Evolutionary conservation across 2,113 vertebrate species (phyloP).

Genomic region (Anolis sagrei): DNA sequence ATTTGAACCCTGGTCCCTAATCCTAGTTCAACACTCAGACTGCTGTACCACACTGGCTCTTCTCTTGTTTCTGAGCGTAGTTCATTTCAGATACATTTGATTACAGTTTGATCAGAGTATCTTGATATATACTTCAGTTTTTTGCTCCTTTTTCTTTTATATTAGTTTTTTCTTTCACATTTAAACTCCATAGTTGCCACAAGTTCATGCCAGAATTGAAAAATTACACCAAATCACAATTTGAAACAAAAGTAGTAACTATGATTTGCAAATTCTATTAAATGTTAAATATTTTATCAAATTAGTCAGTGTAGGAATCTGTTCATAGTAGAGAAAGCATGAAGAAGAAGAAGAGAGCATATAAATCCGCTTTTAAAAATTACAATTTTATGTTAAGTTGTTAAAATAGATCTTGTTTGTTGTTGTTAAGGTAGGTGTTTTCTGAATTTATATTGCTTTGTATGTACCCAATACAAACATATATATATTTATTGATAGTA

Average conservation of each 20-base stretch:
- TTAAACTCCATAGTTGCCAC: too few relatives aligned
- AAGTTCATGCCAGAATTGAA: too few relatives aligned
- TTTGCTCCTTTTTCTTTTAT: not conserved
- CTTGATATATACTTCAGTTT: too few relatives aligned
- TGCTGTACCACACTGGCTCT: too few relatives aligned
- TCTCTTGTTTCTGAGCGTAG: too few relatives aligned
- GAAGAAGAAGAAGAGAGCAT: not conserved
- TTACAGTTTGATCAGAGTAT: too few relatives aligned
- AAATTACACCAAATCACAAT: too few relatives aligned
- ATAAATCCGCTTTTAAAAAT: not conserved
- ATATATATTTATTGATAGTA: slow-evolving; percentile 57
- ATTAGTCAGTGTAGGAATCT: not conserved
- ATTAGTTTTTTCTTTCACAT: not conserved
- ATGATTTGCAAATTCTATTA: not conserved
- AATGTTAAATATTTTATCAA: too few relatives aligned
- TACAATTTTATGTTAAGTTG: not conserved
- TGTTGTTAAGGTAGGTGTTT: not conserved
- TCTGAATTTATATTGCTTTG: not conserved
- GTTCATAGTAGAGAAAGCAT: not conserved
- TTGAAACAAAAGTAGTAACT: not conserved
- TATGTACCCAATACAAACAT: slow-evolving; percentile 4
- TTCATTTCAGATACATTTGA: too few relatives aligned
- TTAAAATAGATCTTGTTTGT: not conserved
- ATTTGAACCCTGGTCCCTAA: too few relatives aligned
- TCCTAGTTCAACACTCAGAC: too few relatives aligned